A percentile compares a stretch with the other conserved stretches of the same genome.
These are phyloP conservation scores for Micrasema longulum DNA, from an alignment of 1,140 invertebrate species.

Conservation along the genomic window DNA sequence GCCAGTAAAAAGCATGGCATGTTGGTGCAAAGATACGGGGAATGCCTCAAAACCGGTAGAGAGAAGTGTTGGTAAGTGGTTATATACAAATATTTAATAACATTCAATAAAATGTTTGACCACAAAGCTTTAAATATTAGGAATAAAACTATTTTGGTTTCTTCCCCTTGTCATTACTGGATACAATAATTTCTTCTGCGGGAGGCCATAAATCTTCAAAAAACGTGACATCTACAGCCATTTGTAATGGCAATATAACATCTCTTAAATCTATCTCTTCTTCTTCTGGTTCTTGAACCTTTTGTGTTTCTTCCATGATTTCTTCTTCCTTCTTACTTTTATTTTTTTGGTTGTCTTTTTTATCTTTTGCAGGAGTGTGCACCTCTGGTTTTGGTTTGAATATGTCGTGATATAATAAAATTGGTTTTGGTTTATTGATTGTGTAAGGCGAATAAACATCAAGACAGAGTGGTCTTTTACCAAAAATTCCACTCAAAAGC, in stretches of 20 bases:
- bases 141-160: constrained; percentile 3
- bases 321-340: not conserved
- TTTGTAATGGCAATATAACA: constrained; percentile 27
- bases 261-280: constrained; percentile 21
- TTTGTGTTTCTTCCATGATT: not conserved
- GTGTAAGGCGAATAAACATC: constrained; percentile 16
- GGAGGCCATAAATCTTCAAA: constrained; percentile 29
- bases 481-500: constrained; percentile 16
- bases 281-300: not conserved
- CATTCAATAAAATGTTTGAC: too few species aligned
- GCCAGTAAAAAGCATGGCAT: too few species aligned
- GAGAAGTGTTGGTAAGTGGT: not conserved
- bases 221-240: constrained; percentile 24
- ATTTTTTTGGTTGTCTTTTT: constrained; percentile 2
- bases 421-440: constrained; percentile 14
- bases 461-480: constrained; percentile 3
- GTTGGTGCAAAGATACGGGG: not conserved
- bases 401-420: not conserved
- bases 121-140: too few species aligned
- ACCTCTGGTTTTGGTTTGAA: constrained; percentile 9
- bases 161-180: not conserved
- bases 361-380: constrained; percentile 8
- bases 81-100: too few species aligned
- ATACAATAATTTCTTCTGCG: not conserved
- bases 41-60: not conserved